Base-by-base conservation (phyloP, 1,140 invertebrate genomes). In the Eumaeus atala region DNA sequence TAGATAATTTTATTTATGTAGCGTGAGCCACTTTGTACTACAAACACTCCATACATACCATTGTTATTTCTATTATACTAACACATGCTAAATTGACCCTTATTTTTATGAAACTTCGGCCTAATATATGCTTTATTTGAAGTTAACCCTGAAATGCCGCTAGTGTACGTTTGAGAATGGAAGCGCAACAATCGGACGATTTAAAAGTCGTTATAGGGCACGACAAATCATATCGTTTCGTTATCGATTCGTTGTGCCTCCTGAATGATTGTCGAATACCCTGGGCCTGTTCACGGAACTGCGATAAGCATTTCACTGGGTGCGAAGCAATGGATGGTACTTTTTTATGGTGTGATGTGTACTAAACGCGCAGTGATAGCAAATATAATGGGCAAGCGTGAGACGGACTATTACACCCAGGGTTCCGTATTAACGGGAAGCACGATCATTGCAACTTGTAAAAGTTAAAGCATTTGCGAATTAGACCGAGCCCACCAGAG, bases 1-100 rank as follows among this genome's bases (percentile, higher is more conserved):
- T 67, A 44, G 57, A 65, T 74, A 83, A 80, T 80, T 81, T 79
- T 74, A 83, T 83, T 83, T 83, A 83, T 79, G 77, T 72, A 70
- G 65, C 79, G 67, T 83, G 68, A 73, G 65, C 62, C 58, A 62
- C 56, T 68, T 2, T 42, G 12, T 51, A 37, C 17, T 37, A 42
- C 38, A 53, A 53, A 37, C 48, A 28, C 21, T 28, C 21, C 21
- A 28, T 28, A 28, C 21, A 28, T 6, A 28, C 21, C 21, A 28
- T 28, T 28, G 21, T 28, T 28, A 28, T 28, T 59, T 44, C 8
- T 10, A 36, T n/a, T 44, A 6, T 8, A 36, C 38, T 54, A 6
- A 51, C 34, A 54, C 21, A 51, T 9, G 51, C n/a, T 1, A 65
- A 58, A 57, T 50, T 60, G 1, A 52, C 52, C 56, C 18, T 54